Conservation (phyloP, 2,797 vertebrate genomes). For the Sylvilagus floridanus region DNA sequence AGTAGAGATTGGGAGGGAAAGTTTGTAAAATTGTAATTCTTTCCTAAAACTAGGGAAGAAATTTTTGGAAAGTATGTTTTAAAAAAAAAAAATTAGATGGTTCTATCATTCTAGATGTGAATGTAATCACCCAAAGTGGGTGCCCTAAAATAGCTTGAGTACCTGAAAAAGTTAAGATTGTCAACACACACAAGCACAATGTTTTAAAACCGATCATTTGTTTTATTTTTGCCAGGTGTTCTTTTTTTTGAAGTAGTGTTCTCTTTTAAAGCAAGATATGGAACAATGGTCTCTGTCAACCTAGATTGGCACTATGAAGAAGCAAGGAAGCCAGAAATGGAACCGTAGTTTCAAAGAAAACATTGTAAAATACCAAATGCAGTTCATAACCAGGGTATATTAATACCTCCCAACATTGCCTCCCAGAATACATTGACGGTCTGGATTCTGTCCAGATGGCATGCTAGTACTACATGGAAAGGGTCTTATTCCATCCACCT, state of each 20-base stretch:
- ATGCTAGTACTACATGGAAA: neutral
- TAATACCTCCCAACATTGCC: neutral
- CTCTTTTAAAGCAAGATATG: conserved; percentile 50
- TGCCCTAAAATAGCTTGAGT: conserved; percentile 36
- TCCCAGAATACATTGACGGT: neutral
- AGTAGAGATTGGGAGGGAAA: neutral
- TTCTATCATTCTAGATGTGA: neutral
- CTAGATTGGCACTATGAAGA: conserved; percentile 51
- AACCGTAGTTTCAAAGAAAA: conserved; percentile 51
- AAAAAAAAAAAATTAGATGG: neutral
- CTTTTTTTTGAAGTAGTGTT: conserved; percentile 62
- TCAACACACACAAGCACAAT: neutral
- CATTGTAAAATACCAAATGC: conserved; percentile 30
- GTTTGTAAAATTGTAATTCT: conserved; percentile 15
- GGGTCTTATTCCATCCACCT: neutral
- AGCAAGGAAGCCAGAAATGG: conserved; percentile 47
- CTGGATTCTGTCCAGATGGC: neutral
- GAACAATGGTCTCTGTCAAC: conserved; percentile 46
- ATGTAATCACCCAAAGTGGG: neutral
- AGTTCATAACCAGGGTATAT: neutral
- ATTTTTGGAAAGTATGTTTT: neutral
- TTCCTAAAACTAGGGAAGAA: conserved; percentile 26
- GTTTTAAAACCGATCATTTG: conserved; percentile 53
- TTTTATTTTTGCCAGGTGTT: conserved; percentile 61
- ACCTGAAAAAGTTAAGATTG: conserved; percentile 35